These are phyloP conservation scores for Psilopsiagon aurifrons DNA, from an alignment of 2,113 vertebrate species.

Conservation along the genomic window DNA sequence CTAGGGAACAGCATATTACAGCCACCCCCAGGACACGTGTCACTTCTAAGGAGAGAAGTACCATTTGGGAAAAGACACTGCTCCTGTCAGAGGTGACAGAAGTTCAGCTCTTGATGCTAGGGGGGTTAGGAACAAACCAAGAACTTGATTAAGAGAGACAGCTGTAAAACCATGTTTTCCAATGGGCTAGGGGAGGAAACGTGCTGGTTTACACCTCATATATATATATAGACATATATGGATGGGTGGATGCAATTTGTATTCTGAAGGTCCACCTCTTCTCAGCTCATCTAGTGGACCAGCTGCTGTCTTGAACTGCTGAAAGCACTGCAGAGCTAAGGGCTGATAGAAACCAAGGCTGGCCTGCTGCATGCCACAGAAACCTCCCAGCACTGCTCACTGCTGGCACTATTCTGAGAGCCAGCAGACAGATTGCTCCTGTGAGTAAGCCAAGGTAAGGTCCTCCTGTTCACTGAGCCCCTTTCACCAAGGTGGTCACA, in stretches of 20 bases:
- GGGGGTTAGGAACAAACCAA: background rate
- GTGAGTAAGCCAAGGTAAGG: background rate
- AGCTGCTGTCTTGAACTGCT: background rate
- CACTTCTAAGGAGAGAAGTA: constrained; percentile 28
- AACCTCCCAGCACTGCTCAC: background rate
- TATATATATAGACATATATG: background rate
- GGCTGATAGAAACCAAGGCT: background rate
- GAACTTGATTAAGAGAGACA: background rate
- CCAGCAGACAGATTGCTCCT: background rate
- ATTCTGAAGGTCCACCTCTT: background rate
- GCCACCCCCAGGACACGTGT: background rate
- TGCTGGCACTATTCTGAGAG: background rate
- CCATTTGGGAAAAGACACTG: background rate
- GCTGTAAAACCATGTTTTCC: background rate
- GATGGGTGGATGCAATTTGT: background rate
- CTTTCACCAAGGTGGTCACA: background rate
- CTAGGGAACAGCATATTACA: background rate
- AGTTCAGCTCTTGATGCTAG: background rate
- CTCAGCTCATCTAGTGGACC: background rate
- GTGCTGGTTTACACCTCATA: background rate
- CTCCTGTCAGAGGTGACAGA: background rate
- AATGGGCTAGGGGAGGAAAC: background rate
- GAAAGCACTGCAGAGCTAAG: background rate
- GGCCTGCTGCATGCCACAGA: background rate
- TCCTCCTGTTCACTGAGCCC: background rate